Evolutionary conservation across 2,888 invertebrate species (phyloP).

Genomic region (Galeopsomyia nigrocyanea): DNA sequence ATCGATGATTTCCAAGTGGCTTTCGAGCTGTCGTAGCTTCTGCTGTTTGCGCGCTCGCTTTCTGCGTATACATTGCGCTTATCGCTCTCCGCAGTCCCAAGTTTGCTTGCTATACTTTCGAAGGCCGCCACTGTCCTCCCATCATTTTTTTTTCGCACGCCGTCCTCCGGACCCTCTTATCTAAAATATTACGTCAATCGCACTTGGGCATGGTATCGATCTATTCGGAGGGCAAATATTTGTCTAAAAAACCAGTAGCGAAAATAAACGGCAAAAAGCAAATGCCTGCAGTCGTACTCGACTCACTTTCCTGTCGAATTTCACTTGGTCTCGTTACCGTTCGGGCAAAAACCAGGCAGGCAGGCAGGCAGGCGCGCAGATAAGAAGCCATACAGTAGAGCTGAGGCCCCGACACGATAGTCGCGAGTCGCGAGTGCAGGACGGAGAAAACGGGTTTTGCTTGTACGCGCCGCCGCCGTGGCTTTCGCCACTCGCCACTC

Average conservation of each 20-base stretch:
- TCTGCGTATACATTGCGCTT: background rate
- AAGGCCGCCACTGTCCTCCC: background rate
- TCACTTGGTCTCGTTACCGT: slow-evolving; percentile 5
- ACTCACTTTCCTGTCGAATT: slow-evolving; percentile 5
- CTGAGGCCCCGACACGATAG: slow-evolving; percentile 12
- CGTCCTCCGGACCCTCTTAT: background rate
- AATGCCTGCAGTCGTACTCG: too few relatives aligned
- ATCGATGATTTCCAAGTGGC: slow-evolving; percentile 10
- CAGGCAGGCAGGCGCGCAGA: too few relatives aligned
- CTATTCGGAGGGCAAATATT: too few relatives aligned
- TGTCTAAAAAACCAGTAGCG: too few relatives aligned
- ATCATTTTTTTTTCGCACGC: background rate
- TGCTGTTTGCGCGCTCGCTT: background rate
- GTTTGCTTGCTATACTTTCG: background rate
- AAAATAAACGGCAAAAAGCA: too few relatives aligned
- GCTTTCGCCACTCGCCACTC: slow-evolving; percentile 9
- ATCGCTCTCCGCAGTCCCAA: slow-evolving; percentile 1
- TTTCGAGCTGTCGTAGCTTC: slow-evolving; percentile 10
- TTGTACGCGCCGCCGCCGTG: slow-evolving; percentile 2
- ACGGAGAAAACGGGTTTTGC: slow-evolving; percentile 27
- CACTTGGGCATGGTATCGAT: too few relatives aligned
- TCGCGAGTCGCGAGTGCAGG: background rate
- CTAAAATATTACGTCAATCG: too few relatives aligned
- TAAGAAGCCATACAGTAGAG: background rate
- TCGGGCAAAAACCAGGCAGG: too few relatives aligned